A percentile compares a stretch with the other conserved stretches of the same genome.
Evolutionary conservation across 2,113 vertebrate genomes (phyloP).

Genomic region (Setophaga kirtlandii): DNA sequence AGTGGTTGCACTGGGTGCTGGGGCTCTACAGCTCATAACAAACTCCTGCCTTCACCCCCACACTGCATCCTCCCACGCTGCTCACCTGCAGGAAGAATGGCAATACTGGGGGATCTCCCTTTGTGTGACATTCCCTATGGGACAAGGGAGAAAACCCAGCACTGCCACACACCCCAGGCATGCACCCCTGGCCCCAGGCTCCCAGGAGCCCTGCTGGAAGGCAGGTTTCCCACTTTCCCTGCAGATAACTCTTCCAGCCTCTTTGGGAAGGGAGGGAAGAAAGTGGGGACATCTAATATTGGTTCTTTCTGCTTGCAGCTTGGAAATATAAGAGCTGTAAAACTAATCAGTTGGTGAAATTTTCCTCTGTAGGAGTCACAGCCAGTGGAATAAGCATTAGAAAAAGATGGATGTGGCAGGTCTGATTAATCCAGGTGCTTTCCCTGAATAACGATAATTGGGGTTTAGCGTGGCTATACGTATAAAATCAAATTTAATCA

Average conservation of each 20-base stretch:
- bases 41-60: not conserved
- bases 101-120: not conserved
- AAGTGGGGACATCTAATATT: not conserved
- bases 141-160: not conserved
- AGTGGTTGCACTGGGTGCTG: not conserved
- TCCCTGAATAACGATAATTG: conserved; percentile 70
- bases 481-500: conserved; percentile 74
- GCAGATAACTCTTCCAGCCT: not conserved
- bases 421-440: conserved; percentile 64
- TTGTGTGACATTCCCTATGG: not conserved
- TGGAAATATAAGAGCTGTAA: not conserved
- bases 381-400: conserved; percentile 41
- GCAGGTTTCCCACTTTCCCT: not conserved
- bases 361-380: conserved; percentile 3
- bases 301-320: not conserved
- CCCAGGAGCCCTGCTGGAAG: not conserved
- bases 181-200: not conserved
- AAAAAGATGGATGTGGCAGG: conserved; percentile 67
- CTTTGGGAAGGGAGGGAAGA: not conserved
- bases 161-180: not conserved
- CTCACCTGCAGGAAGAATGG: not conserved
- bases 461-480: conserved; percentile 33
- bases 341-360: conserved; percentile 20
- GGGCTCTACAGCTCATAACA: not conserved
- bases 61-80: accelerated